A percentile compares a stretch with the other conserved stretches of the same genome.
phyloP scores from a whole-genome alignment of 2,888 invertebrate genomes.

The Ctena decussata region DNA sequence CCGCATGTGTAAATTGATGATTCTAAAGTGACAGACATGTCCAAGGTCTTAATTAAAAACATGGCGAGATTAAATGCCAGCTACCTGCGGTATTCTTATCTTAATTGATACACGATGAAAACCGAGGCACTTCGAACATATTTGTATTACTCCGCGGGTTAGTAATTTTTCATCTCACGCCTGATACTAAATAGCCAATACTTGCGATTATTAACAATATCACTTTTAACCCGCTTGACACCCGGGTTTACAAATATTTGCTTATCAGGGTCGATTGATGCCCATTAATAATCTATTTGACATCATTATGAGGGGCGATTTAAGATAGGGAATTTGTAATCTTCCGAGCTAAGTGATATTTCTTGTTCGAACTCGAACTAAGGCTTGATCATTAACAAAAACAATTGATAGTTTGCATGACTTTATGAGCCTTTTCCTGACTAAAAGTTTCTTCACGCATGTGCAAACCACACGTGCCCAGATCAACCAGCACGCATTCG shows the following conservation, averaged over 20 bases:
- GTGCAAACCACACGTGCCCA: too few relatives aligned
- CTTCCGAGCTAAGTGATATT: constrained; percentile 16
- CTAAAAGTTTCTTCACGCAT: too few relatives aligned
- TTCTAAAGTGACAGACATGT: constrained; percentile 27
- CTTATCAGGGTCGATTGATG: constrained; percentile 15
- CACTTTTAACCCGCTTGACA: constrained; percentile 60
- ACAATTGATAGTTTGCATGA: constrained; percentile 12
- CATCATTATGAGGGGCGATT: constrained; percentile 18
- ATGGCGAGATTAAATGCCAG: constrained; percentile 53
- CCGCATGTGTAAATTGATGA: constrained; percentile 6
- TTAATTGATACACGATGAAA: constrained; percentile 47
- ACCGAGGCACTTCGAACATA: constrained; percentile 11
- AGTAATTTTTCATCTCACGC: not conserved
- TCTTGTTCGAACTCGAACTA: not conserved
- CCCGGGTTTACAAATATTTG: constrained; percentile 64
- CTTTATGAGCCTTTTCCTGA: too few relatives aligned
- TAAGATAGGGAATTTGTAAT: constrained; percentile 9
- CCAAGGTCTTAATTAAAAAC: constrained; percentile 54
- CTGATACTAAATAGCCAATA: constrained; percentile 50
- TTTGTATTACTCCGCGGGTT: constrained; percentile 7
- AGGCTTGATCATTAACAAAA: not conserved
- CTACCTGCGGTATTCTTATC: constrained; percentile 33
- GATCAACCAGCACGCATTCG: too few relatives aligned
- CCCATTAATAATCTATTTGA: constrained; percentile 24
- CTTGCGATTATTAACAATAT: constrained; percentile 56